Conservation (phyloP, 2,888 invertebrate species). For the Napeogenes inachia region DNA sequence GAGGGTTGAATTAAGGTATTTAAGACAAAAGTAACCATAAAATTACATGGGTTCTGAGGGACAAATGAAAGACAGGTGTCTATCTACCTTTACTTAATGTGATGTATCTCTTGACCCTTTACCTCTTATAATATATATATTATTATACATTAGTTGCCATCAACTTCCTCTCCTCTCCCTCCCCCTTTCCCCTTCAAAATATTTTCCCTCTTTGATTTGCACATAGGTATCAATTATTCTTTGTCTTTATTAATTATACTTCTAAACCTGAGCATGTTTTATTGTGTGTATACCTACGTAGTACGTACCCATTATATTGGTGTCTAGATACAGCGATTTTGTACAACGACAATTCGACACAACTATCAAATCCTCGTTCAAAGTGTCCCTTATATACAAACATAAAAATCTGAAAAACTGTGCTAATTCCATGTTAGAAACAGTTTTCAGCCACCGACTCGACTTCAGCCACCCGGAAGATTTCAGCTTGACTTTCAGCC, state of each 20-base stretch:
- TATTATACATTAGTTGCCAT: not conserved
- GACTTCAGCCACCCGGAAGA: conserved; percentile 13
- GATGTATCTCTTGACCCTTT: not conserved
- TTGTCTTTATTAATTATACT: too few relatives aligned
- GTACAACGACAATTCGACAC: too few relatives aligned
- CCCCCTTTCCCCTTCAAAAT: too few relatives aligned
- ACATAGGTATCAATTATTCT: too few relatives aligned
- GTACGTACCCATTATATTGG: too few relatives aligned
- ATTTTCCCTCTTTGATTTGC: too few relatives aligned
- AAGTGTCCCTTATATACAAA: not conserved
- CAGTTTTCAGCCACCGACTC: not conserved
- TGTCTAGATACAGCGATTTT: too few relatives aligned
- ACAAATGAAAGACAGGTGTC: conserved; percentile 5
- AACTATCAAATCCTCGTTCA: too few relatives aligned
- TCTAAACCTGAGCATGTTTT: too few relatives aligned
- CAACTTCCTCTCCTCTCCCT: too few relatives aligned
- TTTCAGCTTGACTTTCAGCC: conserved; percentile 19
- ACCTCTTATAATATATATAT: not conserved
- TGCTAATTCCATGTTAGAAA: not conserved
- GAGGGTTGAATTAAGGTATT: conserved; percentile 2
- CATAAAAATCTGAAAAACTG: not conserved
- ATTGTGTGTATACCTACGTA: too few relatives aligned
- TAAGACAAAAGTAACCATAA: not conserved
- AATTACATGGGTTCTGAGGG: not conserved
- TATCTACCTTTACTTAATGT: not conserved